phyloP scores from a whole-genome alignment of 2,888 invertebrate genomes.

The Cecidostiba fungosa region DNA sequence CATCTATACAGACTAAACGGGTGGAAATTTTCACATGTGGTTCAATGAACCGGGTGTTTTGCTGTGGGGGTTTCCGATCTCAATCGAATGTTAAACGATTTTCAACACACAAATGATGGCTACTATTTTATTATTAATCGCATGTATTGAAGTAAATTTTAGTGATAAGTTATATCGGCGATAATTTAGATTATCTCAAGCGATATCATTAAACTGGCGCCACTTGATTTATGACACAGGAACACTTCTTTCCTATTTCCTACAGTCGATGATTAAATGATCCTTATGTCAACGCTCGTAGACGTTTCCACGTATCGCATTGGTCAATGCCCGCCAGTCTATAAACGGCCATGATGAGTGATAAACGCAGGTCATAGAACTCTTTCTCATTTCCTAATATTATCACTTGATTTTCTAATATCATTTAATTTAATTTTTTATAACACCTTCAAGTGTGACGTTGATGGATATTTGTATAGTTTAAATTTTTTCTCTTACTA shows the following conservation, averaged over 20 bases:
- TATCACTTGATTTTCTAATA: neutral
- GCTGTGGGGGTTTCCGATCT: neutral
- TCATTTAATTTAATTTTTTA: neutral
- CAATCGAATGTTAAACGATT: neutral
- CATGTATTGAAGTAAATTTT: no score
- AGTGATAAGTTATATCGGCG: neutral
- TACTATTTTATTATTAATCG: no score
- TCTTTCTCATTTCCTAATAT: constrained; percentile 61
- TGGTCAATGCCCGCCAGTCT: neutral
- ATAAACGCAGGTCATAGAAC: constrained; percentile 72
- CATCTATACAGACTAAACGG: neutral
- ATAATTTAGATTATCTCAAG: neutral
- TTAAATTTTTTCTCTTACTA: no score
- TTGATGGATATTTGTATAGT: no score
- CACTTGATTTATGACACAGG: neutral
- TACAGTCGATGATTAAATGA: neutral
- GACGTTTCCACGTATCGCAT: neutral
- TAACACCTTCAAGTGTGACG: no score
- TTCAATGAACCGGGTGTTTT: neutral
- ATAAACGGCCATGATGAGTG: constrained; percentile 7
- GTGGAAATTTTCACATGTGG: neutral
- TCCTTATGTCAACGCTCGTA: neutral
- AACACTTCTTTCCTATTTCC: neutral
- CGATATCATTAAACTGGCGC: neutral
- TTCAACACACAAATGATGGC: no score